Conservation (phyloP, 37 sponge, comb jelly and placozoan species). For the Mnemiopsis leidyi region DNA sequence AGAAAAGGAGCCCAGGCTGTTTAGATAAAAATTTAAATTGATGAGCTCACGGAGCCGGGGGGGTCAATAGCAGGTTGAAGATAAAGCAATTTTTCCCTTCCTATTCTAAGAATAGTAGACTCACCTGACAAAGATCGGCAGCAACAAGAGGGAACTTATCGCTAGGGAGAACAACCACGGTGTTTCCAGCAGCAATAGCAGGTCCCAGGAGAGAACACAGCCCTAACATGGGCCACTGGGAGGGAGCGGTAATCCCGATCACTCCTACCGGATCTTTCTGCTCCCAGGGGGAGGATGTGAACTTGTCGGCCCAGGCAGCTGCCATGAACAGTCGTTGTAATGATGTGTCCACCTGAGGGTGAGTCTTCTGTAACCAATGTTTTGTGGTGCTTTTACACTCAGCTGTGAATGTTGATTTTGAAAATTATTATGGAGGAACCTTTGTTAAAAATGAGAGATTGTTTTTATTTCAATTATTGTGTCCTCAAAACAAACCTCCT, state of each 20-base stretch:
- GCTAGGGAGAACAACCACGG: constrained; percentile 91
- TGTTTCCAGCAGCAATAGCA: constrained; percentile 93
- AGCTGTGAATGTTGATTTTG: too few relatives aligned
- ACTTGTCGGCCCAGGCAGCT: constrained; percentile 93
- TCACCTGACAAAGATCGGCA: constrained; percentile 92
- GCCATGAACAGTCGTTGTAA: constrained; percentile 91
- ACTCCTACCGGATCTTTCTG: constrained; percentile 91
- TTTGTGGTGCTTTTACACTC: too few relatives aligned
- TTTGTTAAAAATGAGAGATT: too few relatives aligned
- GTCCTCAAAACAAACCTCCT: constrained; percentile 71
- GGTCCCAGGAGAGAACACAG: constrained; percentile 96
- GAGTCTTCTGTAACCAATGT: too few relatives aligned
- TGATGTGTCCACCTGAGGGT: constrained; percentile 75
- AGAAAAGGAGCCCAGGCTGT: too few relatives aligned
- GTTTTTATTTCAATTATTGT: too few relatives aligned
- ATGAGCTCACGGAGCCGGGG: too few relatives aligned
- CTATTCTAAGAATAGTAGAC: too few relatives aligned
- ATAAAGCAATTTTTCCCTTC: too few relatives aligned
- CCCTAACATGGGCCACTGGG: constrained; percentile 85
- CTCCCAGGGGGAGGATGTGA: constrained; percentile 5
- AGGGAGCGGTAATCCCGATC: constrained; percentile 92
- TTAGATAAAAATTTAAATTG: too few relatives aligned
- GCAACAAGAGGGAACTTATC: constrained; percentile 88
- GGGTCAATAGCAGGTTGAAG: too few relatives aligned
- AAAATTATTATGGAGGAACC: too few relatives aligned